Evolutionary conservation across 2,113 vertebrate genomes (phyloP).

Genomic region (Cyanistes caeruleus): DNA sequence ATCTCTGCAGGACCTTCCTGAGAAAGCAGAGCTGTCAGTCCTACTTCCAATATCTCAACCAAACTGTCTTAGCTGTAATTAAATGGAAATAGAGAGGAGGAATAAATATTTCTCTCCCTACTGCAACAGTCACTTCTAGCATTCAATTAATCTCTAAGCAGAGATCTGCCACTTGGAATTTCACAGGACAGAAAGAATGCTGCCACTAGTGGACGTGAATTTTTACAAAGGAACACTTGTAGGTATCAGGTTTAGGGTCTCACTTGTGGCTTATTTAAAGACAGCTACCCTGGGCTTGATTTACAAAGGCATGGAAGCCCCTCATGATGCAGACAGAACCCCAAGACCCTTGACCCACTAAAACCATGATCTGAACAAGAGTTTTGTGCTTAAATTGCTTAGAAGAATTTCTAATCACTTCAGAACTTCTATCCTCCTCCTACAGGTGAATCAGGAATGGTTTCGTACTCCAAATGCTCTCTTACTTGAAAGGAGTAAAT

Average conservation of each 20-base stretch:
- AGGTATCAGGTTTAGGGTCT: not conserved
- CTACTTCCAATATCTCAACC: not conserved
- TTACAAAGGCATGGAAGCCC: not conserved
- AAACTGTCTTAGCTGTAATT: not conserved
- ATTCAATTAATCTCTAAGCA: not conserved
- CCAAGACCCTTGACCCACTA: not conserved
- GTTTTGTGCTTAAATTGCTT: not conserved
- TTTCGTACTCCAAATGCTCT: not conserved
- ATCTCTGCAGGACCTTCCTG: not conserved
- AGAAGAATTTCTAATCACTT: not conserved
- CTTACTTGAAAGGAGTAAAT: not conserved
- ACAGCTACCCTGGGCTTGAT: not conserved
- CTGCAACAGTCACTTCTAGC: not conserved
- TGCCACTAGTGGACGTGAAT: not conserved
- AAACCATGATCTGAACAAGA: not conserved
- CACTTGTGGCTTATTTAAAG: not conserved
- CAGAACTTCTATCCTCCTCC: not conserved
- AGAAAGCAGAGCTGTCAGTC: not conserved
- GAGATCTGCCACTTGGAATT: not conserved
- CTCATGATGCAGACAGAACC: not conserved
- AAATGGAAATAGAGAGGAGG: not conserved
- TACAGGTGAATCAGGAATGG: not conserved
- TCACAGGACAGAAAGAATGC: not conserved
- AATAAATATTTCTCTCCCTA: not conserved
- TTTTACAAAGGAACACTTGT: not conserved